Percentiles rank a stretch among this genome's conserved stretches.
Evolutionary conservation across 2,113 vertebrate species (phyloP).

Genomic region (Willisornis vidua): DNA sequence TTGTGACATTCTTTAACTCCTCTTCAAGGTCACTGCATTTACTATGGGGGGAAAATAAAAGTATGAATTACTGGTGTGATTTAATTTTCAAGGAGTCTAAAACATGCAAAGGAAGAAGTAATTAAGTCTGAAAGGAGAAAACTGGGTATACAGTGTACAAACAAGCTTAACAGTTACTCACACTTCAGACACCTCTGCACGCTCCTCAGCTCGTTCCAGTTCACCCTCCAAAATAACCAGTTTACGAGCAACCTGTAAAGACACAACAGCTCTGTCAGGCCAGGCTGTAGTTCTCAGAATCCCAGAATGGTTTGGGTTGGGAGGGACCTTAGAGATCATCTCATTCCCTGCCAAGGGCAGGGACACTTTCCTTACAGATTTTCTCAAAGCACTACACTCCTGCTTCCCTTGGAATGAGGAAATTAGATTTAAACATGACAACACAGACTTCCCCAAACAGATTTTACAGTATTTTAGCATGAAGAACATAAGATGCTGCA

Average conservation of each 20-base stretch:
- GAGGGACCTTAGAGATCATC: not conserved
- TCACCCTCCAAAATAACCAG: constrained; percentile 94
- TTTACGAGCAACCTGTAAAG: constrained; percentile 91
- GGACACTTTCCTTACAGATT: not conserved
- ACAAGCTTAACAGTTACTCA: constrained; percentile 70
- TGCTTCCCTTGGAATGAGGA: not conserved
- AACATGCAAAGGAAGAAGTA: not conserved
- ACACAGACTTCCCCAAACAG: accelerated
- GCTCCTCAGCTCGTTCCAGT: constrained; percentile 93
- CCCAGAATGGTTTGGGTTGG: not conserved
- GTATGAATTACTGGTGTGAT: not conserved
- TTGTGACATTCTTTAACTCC: constrained; percentile 97
- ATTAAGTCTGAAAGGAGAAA: not conserved
- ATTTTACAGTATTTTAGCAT: not conserved
- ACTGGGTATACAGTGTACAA: accelerated
- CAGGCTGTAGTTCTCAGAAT: not conserved
- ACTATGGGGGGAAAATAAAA: constrained; percentile 56
- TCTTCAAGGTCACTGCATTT: constrained; percentile 95
- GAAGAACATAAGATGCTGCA: not conserved
- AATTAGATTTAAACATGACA: accelerated
- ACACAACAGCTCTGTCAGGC: not conserved
- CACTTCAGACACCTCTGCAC: constrained; percentile 94
- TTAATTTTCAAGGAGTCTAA: not conserved
- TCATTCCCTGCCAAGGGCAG: not conserved
- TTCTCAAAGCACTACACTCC: accelerated